Percentiles rank a stretch among this genome's conserved stretches.
phyloP scores from a whole-genome alignment of 2,113 vertebrate genomes.

The Strix uralensis region DNA sequence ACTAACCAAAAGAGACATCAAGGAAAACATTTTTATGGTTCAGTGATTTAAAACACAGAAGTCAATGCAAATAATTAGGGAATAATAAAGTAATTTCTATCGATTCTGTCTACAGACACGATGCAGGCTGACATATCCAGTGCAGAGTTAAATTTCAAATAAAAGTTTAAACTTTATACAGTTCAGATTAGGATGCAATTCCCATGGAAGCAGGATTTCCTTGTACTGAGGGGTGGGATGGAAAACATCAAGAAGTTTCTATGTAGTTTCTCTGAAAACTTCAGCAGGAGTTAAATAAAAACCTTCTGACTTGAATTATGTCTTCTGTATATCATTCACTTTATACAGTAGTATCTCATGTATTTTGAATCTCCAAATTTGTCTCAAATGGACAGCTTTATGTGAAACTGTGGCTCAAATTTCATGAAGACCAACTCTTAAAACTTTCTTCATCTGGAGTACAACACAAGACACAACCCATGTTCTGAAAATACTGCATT shows the following conservation, averaged over 20 bases:
- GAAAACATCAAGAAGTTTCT: background rate
- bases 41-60: slow-evolving; percentile 61
- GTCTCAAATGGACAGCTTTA: background rate
- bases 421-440: background rate
- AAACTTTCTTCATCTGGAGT: background rate
- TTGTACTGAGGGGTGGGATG: background rate
- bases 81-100: slow-evolving; percentile 67
- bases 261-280: background rate
- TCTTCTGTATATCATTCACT: background rate
- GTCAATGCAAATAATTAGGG: slow-evolving; percentile 62
- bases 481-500: background rate
- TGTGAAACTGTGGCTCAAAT: background rate
- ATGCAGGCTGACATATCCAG: slow-evolving; percentile 17
- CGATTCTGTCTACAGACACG: slow-evolving; percentile 33
- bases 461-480: background rate
- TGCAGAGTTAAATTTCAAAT: slow-evolving; percentile 12
- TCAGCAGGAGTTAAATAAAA: background rate
- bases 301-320: background rate
- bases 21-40: slow-evolving; percentile 43
- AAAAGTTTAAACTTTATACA: background rate
- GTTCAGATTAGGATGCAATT: background rate
- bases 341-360: background rate
- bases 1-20: slow-evolving; percentile 15
- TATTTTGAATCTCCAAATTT: background rate
- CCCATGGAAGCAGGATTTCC: background rate